phyloP scores from a whole-genome alignment of 2,888 invertebrate species.

The Pristionchus mayeri region DNA sequence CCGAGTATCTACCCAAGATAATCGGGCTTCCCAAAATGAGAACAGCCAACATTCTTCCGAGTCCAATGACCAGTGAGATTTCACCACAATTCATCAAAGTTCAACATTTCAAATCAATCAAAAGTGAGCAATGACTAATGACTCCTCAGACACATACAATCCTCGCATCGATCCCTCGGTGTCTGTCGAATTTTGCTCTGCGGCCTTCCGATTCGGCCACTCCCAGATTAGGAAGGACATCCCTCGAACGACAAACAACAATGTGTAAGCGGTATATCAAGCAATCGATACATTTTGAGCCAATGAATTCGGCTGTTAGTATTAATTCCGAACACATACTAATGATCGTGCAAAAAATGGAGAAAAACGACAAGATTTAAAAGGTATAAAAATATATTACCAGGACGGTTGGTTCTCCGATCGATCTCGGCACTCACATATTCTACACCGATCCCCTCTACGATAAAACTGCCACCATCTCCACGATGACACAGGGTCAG shows the following conservation, averaged over 20 bases:
- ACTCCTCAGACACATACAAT: neutral
- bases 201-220: slow-evolving; percentile 82
- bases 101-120: too few species aligned
- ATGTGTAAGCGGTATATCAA: slow-evolving; percentile 31
- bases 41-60: too few species aligned
- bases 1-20: slow-evolving; percentile 84
- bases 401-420: slow-evolving; percentile 31
- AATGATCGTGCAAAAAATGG: neutral
- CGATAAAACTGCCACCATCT: slow-evolving; percentile 14
- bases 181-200: slow-evolving; percentile 86
- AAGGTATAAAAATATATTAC: neutral
- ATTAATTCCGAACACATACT: too few species aligned
- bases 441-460: slow-evolving; percentile 53
- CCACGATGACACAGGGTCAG: slow-evolving; percentile 29
- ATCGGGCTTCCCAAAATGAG: slow-evolving; percentile 77
- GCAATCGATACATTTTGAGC: too few species aligned
- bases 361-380: neutral
- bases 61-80: slow-evolving; percentile 48
- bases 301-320: too few species aligned
- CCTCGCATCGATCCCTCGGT: slow-evolving; percentile 83
- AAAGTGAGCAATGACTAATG: neutral
- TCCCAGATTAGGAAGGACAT: slow-evolving; percentile 87
- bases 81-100: neutral
- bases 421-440: slow-evolving; percentile 52
- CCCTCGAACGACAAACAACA: slow-evolving; percentile 75